Base-by-base conservation (phyloP, 2,888 invertebrate genomes). In the Octonoba sinensis region DNA sequence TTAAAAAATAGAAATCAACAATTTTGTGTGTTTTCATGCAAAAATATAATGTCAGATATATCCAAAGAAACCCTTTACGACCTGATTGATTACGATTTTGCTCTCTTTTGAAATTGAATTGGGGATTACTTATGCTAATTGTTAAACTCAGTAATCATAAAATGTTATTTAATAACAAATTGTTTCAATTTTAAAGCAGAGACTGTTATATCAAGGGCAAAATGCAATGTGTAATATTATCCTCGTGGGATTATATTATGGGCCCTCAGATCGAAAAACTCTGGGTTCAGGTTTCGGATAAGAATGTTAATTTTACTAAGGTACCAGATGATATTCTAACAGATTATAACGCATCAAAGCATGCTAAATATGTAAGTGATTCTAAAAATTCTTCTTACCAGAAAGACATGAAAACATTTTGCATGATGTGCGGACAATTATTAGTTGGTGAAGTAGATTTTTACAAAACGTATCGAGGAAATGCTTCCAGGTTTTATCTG, bases 211-310 rank as follows among this genome's bases (percentile, higher is more conserved):
- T 11, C 36, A 36, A 36, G 36, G 8, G 8, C 6, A 36, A 44
- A n/a, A 79, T 79, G 73, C 73, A 79, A 73, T 67, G 72, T 16
- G 49, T 79, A 22, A 73, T 79, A 27, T 57, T 79, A 22, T 67
- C 79, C 16, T 73, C 73, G 13, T 79, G 79, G 79, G 73, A 79
- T 62, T 71, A 73, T 47, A 79, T 79, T 13, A 79, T 79, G 73
- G 79, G 79, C 12, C 69, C 79, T 22, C 73, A 73, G 36, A 73
- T 79, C 20, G 62, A 79, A 44, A 79, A 67, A 64, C 49, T 79
- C 11, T 79, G 79, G 79, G 36, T 73, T 15, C 6, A 59, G 0
- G n/a, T 24, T 62, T 18, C 62, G 20, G 22, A 47, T 57, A 18
- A 16, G n/a, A 64, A 56, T 13, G 24, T 22, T 27, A 24, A 15